Evolutionary conservation across 2,797 vertebrate species (phyloP).

Genomic region (Lithobates sylvaticus): DNA sequence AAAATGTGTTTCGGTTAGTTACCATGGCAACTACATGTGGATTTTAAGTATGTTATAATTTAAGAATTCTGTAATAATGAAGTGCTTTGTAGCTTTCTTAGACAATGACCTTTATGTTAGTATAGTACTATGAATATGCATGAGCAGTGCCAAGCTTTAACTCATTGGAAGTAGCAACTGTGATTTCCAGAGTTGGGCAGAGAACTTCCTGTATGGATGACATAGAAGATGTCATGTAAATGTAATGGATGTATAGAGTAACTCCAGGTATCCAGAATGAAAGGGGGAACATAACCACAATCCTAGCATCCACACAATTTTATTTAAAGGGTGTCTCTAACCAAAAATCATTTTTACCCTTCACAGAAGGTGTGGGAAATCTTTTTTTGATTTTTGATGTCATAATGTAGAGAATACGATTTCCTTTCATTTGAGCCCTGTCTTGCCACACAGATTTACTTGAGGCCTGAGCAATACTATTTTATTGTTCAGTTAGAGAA

Average conservation of each 20-base stretch:
- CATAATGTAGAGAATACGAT: too few relatives aligned
- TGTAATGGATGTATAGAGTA: background rate
- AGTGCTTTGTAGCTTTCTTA: conserved; percentile 11
- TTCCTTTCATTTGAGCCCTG: too few relatives aligned
- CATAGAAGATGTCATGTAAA: background rate
- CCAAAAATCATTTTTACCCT: too few relatives aligned
- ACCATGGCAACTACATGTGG: conserved; percentile 35
- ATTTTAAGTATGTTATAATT: conserved; percentile 29
- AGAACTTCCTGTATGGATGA: background rate
- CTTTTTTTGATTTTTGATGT: too few relatives aligned
- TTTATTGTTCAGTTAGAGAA: too few relatives aligned
- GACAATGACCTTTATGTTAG: background rate
- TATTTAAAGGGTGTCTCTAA: too few relatives aligned
- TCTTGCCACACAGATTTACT: too few relatives aligned
- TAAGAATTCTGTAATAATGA: conserved; percentile 27
- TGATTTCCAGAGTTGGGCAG: background rate
- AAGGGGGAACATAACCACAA: too few relatives aligned
- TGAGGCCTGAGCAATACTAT: too few relatives aligned
- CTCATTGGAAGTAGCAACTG: background rate
- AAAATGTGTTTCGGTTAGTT: conserved; percentile 42
- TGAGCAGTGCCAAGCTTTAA: background rate
- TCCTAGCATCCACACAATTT: too few relatives aligned
- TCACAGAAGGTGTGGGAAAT: too few relatives aligned
- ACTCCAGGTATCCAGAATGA: background rate
- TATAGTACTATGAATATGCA: background rate